Base-by-base conservation (phyloP, 1,140 invertebrate species). In the Euura lappo region DNA sequence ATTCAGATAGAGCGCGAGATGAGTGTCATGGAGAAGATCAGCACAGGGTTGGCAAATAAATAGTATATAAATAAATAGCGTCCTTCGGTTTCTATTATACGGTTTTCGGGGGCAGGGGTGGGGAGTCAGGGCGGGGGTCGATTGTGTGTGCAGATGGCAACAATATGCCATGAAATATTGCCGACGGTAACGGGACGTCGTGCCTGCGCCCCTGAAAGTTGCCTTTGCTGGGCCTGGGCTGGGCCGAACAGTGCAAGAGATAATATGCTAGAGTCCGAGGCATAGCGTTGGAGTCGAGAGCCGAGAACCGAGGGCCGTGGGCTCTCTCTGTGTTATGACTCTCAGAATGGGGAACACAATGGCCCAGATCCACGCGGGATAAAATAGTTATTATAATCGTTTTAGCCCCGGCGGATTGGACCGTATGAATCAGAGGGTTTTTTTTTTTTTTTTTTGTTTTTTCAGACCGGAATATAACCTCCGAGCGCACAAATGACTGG, bases 331-430 rank as follows among this genome's bases (percentile, higher is more conserved):
- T 87, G 86, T 87, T 87, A 87, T 88, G 86, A 88, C 86, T 87
- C 87, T 87, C 81, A 86, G 84, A 87, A 87, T 86, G 83, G 85
- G 80, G 79, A 87, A 80, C 81, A 88, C 86, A 88, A 88, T 88
- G 85, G 86, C 77, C 82, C 85, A 87, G 86, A 88, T 88, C 85
- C 79, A 78, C 79, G 82, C 81, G 80, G 83, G 86, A 88, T 88
- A 88, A 88, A 88, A 87, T 87, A 87, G 86, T 87, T 87, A 87
- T 88, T 87, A 87, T 87, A 87, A 87, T 86, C 85, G 85, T 86
- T 86, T 85, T 84, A 81, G 80, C 77, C 79, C 78, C 75, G 70
- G 44, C n/a, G 67, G 44, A 44, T 42, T 68, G 67, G 67, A 68
- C 67, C 4, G 67, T 44, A 44, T 44, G 67, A 43, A 69, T 77